Base-by-base conservation (phyloP, 2,113 vertebrate genomes). In the Mystacornis crossleyi region DNA sequence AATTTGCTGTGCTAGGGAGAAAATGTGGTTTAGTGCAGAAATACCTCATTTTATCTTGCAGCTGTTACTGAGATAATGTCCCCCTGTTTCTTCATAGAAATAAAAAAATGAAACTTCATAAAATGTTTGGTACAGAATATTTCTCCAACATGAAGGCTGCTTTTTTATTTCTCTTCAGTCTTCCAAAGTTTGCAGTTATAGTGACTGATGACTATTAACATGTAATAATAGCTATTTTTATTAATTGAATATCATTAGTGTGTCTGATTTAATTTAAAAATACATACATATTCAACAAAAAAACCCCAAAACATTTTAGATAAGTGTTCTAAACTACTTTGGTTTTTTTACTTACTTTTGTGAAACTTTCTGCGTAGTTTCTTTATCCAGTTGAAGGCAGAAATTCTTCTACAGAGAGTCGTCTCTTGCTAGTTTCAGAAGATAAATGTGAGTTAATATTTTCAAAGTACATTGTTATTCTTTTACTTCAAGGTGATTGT, bases 371-470 rank as follows among this genome's bases (percentile, higher is more conserved):
- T 97, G 53, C 91, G 4, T 66, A 99, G 99, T 99, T 99, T 96
- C 98, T 99, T 77, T 98, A 99, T 95, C 98, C 98, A 78, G 94
- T 96, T 70, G 86, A 96, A 90, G 97, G 94, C 83, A 97, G 87
- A 93, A 97, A 36, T 81, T 81, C 90, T 74, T 97, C 97, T 73
- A 94, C 98, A 92, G 98, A 99, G 95, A 99, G 98, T 96, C 98
- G 95, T 95, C 98, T 99, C 83, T 96, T 99, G 97, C 95, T 99
- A 83, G 92, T 99, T 91, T 99, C 99, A 64, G 99, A 99, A 96
- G 99, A 99, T 78, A 99, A 99, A 98, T 99, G 99, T 99, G 23
- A 94, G 65, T 81, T 89, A 33, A 58, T 55, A 42, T 90, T 82
- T 84, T 64, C 43, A 61, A 53, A 48, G 10, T 74, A 83, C 34